These are phyloP conservation scores for Hyalella azteca DNA, from an alignment of 2,888 invertebrate species.

Conservation along the genomic window DNA sequence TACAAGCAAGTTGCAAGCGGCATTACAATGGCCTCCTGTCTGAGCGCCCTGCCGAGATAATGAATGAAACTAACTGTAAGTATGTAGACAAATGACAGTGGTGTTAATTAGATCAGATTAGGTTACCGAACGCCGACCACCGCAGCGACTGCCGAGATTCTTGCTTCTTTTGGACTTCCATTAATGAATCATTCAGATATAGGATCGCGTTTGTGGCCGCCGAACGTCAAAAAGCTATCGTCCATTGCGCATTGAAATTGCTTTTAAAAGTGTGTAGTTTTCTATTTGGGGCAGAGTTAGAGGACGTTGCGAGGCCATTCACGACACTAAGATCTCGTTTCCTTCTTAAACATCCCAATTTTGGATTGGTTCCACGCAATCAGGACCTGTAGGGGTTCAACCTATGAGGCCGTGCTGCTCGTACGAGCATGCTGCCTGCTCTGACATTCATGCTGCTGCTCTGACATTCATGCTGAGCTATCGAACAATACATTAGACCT, in stretches of 20 bases:
- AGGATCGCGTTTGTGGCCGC: neutral
- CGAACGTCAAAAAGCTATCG: conserved; percentile 12
- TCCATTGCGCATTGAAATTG: conserved; percentile 24
- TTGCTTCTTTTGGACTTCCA: neutral
- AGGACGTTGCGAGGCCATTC: conserved; percentile 22
- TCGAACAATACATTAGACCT: conserved; percentile 1
- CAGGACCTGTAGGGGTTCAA: neutral
- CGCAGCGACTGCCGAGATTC: conserved; percentile 15
- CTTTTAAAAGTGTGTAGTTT: conserved; percentile 22
- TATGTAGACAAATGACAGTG: conserved; percentile 17
- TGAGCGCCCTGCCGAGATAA: neutral
- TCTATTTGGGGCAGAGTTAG: neutral
- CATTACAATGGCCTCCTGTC: neutral
- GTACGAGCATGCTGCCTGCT: too few species aligned
- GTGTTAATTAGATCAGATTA: conserved; percentile 25
- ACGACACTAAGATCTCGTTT: conserved; percentile 6
- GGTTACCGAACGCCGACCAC: conserved; percentile 5
- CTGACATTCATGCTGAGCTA: neutral
- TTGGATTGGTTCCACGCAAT: conserved; percentile 30
- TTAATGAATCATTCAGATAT: conserved; percentile 17
- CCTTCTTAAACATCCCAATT: conserved; percentile 20
- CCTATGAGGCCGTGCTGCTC: neutral
- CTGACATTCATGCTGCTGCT: neutral
- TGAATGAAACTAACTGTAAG: conserved; percentile 18
- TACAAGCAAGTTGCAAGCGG: neutral